Percentiles rank a stretch among this genome's conserved stretches.
phyloP scores from a whole-genome alignment of 1,140 invertebrate species.

The Penaeus vannamei region DNA sequence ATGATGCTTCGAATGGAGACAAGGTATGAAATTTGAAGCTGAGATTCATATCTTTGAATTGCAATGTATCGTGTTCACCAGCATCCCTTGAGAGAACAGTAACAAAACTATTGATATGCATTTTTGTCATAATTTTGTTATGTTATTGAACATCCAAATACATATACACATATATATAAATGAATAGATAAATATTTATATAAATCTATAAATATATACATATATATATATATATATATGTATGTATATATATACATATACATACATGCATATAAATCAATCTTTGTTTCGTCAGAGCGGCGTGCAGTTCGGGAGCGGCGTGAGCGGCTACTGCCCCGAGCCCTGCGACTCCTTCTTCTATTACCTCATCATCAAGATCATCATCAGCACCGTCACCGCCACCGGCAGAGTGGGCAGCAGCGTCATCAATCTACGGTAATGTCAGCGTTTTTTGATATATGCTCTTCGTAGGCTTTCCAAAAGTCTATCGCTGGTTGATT shows the following conservation, averaged over 20 bases:
- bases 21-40: too few relatives aligned
- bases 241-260: not conserved
- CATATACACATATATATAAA: not conserved
- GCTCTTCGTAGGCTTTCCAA: too few relatives aligned
- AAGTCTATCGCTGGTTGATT: too few relatives aligned
- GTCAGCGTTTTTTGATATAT: too few relatives aligned
- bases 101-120: too few relatives aligned
- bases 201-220: constrained; percentile 33
- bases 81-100: too few relatives aligned
- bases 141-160: too few relatives aligned
- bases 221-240: constrained; percentile 36
- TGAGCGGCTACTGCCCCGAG: constrained; percentile 58
- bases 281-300: not conserved
- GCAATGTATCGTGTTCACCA: too few relatives aligned
- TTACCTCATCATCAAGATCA: constrained; percentile 60
- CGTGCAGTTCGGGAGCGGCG: constrained; percentile 10
- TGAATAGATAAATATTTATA: not conserved
- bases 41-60: too few relatives aligned
- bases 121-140: too few relatives aligned
- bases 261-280: not conserved
- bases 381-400: constrained; percentile 58
- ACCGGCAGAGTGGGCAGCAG: constrained; percentile 62
- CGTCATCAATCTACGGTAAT: constrained; percentile 56
- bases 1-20: too few relatives aligned
- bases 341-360: constrained; percentile 56